Conservation (phyloP, 2,113 vertebrate genomes). For the Mus spicilegus region DNA sequence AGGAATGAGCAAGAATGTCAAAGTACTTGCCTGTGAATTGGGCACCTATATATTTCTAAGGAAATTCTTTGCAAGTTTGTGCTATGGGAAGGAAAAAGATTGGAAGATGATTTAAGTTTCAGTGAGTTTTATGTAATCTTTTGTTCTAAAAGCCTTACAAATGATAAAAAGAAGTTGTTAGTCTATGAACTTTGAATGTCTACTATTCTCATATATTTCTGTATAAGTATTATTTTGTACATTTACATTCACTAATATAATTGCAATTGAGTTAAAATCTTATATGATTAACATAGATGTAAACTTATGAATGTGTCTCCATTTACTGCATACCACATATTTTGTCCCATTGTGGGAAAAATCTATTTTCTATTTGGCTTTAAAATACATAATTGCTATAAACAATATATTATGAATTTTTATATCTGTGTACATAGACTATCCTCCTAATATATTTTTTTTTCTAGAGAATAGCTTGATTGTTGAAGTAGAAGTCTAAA, state of each 20-base stretch:
- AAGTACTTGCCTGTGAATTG: background rate
- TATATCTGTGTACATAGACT: background rate
- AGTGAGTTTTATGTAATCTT: background rate
- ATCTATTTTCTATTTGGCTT: background rate
- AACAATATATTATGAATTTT: background rate
- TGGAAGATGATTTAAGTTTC: background rate
- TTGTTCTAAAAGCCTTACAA: background rate
- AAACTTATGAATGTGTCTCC: background rate
- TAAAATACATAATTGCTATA: background rate
- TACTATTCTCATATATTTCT: background rate
- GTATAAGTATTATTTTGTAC: background rate
- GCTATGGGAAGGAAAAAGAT: background rate
- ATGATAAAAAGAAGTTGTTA: background rate
- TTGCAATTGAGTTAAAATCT: background rate
- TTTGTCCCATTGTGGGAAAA: background rate
- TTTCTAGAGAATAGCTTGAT: too few species aligned
- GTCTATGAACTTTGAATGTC: background rate
- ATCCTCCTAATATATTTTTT: background rate
- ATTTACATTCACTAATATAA: background rate
- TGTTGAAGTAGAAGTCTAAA: too few species aligned
- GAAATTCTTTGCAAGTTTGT: background rate
- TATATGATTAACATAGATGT: background rate
- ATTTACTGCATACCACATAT: background rate
- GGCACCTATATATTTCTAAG: background rate
- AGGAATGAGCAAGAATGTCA: background rate